phyloP scores from a whole-genome alignment of 2,113 vertebrate species.

The Chionis minor region DNA sequence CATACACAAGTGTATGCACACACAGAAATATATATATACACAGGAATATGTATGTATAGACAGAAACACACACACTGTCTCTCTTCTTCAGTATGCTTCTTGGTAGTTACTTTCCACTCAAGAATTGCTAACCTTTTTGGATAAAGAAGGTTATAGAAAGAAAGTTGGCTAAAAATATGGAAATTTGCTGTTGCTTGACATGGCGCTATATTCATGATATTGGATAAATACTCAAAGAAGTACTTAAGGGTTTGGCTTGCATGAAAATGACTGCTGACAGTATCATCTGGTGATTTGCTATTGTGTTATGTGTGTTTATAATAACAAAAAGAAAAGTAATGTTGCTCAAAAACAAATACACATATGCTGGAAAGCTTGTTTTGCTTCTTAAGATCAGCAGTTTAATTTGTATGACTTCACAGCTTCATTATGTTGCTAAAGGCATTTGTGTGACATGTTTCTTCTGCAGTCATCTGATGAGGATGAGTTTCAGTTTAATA shows the following conservation, averaged over 20 bases:
- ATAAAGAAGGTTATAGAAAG: not conserved
- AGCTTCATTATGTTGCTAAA: not conserved
- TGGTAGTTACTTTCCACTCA: not conserved
- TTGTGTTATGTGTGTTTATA: not conserved
- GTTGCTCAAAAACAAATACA: not conserved
- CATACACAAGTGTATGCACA: rapidly evolving
- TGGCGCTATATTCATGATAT: not conserved
- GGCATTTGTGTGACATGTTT: not conserved
- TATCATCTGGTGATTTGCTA: not conserved
- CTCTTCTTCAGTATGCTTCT: not conserved
- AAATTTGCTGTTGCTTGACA: not conserved
- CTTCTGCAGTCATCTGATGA: not conserved
- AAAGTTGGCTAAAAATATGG: not conserved
- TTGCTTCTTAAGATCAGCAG: not conserved
- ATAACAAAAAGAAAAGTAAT: not conserved
- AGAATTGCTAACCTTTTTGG: not conserved
- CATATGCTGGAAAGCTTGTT: not conserved
- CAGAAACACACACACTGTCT: not conserved
- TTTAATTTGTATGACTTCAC: not conserved
- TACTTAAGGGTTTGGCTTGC: not conserved
- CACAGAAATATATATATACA: not conserved
- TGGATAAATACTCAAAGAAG: not conserved
- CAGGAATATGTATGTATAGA: not conserved
- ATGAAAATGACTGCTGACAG: not conserved
- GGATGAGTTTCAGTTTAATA: not conserved